phyloP scores from a whole-genome alignment of 2,797 vertebrate species.

The Tachyglossus aculeatus region DNA sequence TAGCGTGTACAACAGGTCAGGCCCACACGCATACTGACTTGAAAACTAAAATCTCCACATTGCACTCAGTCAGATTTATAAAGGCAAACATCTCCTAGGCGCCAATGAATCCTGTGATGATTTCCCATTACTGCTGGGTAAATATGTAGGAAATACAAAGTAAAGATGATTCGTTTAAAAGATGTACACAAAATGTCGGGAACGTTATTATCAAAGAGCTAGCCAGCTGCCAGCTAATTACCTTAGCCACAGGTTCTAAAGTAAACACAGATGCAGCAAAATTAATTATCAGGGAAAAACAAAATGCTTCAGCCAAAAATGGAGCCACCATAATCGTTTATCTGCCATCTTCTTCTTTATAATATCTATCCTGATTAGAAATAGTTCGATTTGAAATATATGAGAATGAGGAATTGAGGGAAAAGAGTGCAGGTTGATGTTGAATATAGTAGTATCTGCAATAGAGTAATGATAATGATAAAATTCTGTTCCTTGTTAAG shows the following conservation, averaged over 20 bases:
- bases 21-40: too few relatives aligned
- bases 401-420: too few relatives aligned
- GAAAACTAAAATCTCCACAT: conserved; percentile 6
- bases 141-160: conserved; percentile 45
- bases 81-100: conserved; percentile 32
- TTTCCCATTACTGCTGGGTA: conserved; percentile 47
- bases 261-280: conserved; percentile 73
- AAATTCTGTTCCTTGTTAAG: too few relatives aligned
- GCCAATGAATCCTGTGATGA: conserved; percentile 27
- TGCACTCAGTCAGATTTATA: not conserved
- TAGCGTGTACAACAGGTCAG: too few relatives aligned
- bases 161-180: conserved; percentile 35
- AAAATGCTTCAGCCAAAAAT: conserved; percentile 33
- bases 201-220: conserved; percentile 64
- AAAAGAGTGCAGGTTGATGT: too few relatives aligned
- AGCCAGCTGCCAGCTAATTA: conserved; percentile 75
- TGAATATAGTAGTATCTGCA: too few relatives aligned
- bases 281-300: conserved; percentile 57
- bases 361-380: conserved; percentile 13
- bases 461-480: too few relatives aligned
- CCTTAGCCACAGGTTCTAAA: conserved; percentile 71
- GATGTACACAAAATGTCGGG: conserved; percentile 58
- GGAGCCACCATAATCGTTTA: too few relatives aligned
- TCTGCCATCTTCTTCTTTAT: too few relatives aligned
- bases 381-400: not conserved